Evolutionary conservation across 2,888 invertebrate genomes (phyloP).

Genomic region (Napeogenes inachia): DNA sequence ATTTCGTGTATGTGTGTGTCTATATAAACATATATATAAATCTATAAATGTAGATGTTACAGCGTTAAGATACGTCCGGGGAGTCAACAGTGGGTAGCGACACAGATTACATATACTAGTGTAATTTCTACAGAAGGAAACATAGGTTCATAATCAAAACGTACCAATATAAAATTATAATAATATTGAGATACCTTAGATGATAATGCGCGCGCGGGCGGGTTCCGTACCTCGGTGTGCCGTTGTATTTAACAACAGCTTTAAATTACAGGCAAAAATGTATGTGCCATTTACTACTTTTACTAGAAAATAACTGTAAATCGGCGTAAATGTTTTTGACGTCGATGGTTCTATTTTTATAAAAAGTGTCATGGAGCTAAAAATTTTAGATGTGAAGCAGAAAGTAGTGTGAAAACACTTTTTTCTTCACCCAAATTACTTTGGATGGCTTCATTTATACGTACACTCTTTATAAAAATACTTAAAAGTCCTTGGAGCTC

Average conservation of each 20-base stretch:
- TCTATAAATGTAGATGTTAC: constrained; percentile 69
- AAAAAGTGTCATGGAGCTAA: constrained; percentile 26
- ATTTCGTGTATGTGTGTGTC: constrained; percentile 63
- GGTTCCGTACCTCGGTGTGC: constrained; percentile 36
- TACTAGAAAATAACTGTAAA: constrained; percentile 22
- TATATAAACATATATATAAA: constrained; percentile 60
- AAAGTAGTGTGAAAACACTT: constrained; percentile 10
- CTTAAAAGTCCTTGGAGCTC: constrained; percentile 18
- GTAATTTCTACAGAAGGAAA: constrained; percentile 77
- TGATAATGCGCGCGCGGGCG: constrained; percentile 59
- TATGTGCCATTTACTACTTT: constrained; percentile 28
- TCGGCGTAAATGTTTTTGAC: constrained; percentile 21
- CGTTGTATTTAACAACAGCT: constrained; percentile 34
- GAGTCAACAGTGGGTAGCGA: constrained; percentile 68
- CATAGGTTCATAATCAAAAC: constrained; percentile 82
- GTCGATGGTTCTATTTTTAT: constrained; percentile 25
- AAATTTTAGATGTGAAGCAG: constrained; percentile 23
- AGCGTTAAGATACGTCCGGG: constrained; percentile 52
- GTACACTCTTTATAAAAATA: constrained; percentile 31
- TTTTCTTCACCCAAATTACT: constrained; percentile 23
- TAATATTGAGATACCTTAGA: constrained; percentile 68
- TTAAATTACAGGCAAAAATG: constrained; percentile 32
- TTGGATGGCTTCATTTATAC: constrained; percentile 24
- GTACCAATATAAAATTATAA: constrained; percentile 82
- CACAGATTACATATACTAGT: constrained; percentile 64